phyloP scores from a whole-genome alignment of 2,113 vertebrate genomes.

The Tyto alba region DNA sequence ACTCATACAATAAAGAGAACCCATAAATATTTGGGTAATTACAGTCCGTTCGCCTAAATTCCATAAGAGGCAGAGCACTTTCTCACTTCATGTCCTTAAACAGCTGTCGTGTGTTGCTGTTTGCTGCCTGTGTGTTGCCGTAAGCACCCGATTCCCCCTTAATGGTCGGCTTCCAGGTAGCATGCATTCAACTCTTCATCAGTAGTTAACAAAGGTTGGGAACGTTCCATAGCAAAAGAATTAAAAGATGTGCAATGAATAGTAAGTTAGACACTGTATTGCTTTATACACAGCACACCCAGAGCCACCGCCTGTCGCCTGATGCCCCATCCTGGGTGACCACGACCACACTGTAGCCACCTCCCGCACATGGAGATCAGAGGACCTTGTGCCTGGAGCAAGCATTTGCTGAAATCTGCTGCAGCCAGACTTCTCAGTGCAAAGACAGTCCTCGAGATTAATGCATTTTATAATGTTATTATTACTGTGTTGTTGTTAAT shows the following conservation, averaged over 20 bases:
- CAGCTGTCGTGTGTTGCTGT: not conserved
- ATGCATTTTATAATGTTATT: not conserved
- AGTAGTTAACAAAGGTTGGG: not conserved
- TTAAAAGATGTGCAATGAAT: not conserved
- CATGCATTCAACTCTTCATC: accelerated
- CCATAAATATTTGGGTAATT: constrained; percentile 65
- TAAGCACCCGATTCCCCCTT: not conserved
- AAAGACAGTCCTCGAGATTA: not conserved
- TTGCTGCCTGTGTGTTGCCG: not conserved
- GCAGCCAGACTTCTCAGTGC: not conserved
- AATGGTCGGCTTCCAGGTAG: not conserved
- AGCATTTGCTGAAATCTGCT: not conserved
- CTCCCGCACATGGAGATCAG: not conserved
- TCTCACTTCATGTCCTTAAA: not conserved
- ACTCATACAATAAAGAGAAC: constrained; percentile 60
- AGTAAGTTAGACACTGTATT: not conserved
- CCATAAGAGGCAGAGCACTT: constrained; percentile 18
- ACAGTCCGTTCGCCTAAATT: constrained; percentile 44
- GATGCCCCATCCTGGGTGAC: accelerated
- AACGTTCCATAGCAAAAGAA: not conserved
- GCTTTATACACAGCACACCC: accelerated
- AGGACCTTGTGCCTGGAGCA: not conserved
- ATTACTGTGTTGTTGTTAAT: not conserved
- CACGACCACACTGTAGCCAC: not conserved
- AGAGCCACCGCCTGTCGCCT: not conserved